Conservation (phyloP, 2,113 vertebrate genomes). For the Misgurnus anguillicaudatus region DNA sequence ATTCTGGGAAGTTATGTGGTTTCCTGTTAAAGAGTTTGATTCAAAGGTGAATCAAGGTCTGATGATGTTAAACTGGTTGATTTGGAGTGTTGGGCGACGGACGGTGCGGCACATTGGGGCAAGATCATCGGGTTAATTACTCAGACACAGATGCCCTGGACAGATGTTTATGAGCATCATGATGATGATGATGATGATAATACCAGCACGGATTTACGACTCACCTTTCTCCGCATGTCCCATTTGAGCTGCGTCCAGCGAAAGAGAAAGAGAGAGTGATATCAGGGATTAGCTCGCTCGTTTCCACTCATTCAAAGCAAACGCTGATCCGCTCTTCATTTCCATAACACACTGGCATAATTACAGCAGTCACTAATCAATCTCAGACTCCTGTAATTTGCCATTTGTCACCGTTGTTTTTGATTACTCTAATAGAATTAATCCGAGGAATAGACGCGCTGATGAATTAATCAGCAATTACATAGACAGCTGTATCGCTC, state of each 20-base stretch:
- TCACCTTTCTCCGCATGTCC: conserved; percentile 54
- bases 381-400: conserved; percentile 51
- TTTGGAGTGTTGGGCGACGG: background rate
- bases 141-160: conserved; percentile 25
- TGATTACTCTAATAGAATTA: conserved; percentile 61
- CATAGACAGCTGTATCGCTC: conserved; percentile 54
- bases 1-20: background rate
- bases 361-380: conserved; percentile 55
- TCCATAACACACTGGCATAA: conserved; percentile 51
- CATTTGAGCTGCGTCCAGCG: conserved; percentile 50
- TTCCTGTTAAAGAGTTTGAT: background rate
- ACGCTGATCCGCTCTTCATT: conserved; percentile 47
- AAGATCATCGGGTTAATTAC: conserved; percentile 18
- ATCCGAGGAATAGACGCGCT: conserved; percentile 50
- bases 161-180: conserved; percentile 30
- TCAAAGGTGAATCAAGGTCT: no score
- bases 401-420: conserved; percentile 54
- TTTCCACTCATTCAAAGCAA: conserved; percentile 23
- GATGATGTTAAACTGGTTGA: background rate
- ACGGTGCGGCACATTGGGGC: conserved; percentile 1
- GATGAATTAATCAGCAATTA: conserved; percentile 60
- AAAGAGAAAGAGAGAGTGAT: conserved; percentile 39
- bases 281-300: conserved; percentile 46
- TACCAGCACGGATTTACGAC: conserved; percentile 23
- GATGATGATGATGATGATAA: conserved; percentile 20